These are phyloP conservation scores for Lasioglossum zephyrum DNA, from an alignment of 2,888 invertebrate genomes.

Conservation along the genomic window DNA sequence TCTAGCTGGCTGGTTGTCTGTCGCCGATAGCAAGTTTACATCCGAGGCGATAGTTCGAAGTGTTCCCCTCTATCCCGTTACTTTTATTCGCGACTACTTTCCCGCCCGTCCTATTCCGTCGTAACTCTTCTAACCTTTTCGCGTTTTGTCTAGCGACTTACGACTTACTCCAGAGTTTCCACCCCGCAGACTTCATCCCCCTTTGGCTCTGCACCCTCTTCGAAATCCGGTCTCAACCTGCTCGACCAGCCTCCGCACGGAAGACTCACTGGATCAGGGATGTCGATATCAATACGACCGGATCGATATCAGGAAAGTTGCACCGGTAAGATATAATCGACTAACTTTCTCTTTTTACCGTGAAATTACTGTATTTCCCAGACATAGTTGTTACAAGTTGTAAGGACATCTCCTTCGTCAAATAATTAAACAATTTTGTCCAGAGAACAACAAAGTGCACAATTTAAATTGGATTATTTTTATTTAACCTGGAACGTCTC, in stretches of 20 bases:
- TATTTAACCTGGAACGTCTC: no score
- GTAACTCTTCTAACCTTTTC: slow-evolving; percentile 54
- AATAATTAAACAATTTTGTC: no score
- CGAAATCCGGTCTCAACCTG: slow-evolving; percentile 31
- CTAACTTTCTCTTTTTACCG: background rate
- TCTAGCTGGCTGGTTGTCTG: slow-evolving; percentile 63
- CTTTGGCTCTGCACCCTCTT: background rate
- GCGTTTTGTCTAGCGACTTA: slow-evolving; percentile 59
- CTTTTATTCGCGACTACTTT: slow-evolving; percentile 62
- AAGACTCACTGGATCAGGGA: slow-evolving; percentile 9
- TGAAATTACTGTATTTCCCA: background rate
- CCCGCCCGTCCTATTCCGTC: slow-evolving; percentile 24
- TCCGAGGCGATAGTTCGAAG: slow-evolving; percentile 67
- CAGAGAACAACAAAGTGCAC: no score
- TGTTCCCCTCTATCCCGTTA: slow-evolving; percentile 60
- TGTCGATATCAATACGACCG: slow-evolving; percentile 60
- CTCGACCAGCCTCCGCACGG: background rate
- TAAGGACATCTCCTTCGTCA: background rate
- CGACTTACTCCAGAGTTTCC: slow-evolving; percentile 29
- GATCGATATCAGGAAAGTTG: slow-evolving; percentile 26
- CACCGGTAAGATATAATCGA: background rate
- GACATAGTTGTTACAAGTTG: background rate
- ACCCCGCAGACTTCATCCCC: background rate
- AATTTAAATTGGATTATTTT: no score
- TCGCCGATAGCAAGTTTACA: slow-evolving; percentile 73